Evolutionary conservation across 2,797 vertebrate genomes (phyloP).

Genomic region (Lepilemur ruficaudatus): DNA sequence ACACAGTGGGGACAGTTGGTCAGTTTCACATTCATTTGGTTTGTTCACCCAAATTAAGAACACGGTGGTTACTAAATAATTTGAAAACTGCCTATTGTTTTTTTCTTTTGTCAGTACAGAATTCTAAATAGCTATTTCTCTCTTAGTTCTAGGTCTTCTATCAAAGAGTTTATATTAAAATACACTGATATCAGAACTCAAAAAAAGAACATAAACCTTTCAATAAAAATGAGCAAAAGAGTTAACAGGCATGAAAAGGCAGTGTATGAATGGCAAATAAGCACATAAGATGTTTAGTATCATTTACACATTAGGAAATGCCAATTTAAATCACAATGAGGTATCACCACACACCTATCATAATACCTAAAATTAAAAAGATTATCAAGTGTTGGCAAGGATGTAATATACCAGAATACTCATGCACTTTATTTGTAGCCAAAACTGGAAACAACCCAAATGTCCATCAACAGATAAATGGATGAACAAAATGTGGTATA

Average conservation of each 20-base stretch:
- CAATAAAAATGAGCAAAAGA: neutral
- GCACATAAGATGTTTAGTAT: neutral
- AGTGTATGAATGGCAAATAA: neutral
- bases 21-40: neutral
- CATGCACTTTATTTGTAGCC: neutral
- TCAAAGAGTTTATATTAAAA: neutral
- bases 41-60: neutral
- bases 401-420: neutral
- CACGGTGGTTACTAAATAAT: neutral
- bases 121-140: neutral
- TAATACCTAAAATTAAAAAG: neutral
- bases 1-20: too few relatives aligned
- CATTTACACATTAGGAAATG: neutral
- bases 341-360: neutral
- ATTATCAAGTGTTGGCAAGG: neutral
- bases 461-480: neutral
- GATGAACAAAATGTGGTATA: neutral
- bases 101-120: neutral
- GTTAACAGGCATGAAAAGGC: neutral
- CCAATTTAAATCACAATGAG: neutral
- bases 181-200: neutral
- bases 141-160: neutral
- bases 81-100: neutral
- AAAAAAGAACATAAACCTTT: neutral
- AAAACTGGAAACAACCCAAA: neutral